Evolutionary conservation across 2,113 vertebrate genomes (phyloP).

Genomic region (Pipra filicauda): DNA sequence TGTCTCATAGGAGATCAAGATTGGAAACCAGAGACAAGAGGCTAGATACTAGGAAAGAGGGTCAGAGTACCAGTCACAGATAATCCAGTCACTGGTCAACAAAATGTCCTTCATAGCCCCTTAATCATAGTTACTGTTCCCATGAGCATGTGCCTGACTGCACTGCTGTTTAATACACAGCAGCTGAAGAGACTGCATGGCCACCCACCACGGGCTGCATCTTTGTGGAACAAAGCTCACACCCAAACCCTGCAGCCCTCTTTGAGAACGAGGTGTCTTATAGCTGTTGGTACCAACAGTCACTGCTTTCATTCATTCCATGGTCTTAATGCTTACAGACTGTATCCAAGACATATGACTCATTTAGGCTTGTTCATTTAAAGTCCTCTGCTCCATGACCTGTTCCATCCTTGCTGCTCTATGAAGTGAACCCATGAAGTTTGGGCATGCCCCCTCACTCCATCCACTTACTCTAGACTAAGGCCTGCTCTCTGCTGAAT

Average conservation of each 20-base stretch:
- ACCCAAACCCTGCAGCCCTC: neutral
- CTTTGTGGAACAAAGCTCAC: neutral
- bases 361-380: neutral
- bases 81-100: neutral
- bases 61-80: neutral
- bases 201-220: rapidly evolving
- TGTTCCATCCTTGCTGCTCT: neutral
- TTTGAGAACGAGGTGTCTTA: neutral
- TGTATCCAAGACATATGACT: neutral
- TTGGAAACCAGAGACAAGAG: neutral
- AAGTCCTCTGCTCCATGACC: neutral
- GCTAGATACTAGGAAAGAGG: neutral
- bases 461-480: neutral
- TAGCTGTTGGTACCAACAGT: neutral
- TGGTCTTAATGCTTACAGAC: neutral
- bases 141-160: neutral
- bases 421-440: neutral
- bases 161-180: neutral
- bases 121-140: neutral
- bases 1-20: neutral
- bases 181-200: rapidly evolving
- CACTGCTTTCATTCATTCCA: neutral
- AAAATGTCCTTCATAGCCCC: neutral
- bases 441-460: neutral
- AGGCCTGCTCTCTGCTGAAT: neutral